Conservation (phyloP, 2,113 vertebrate genomes). For the Pungitius pungitius region DNA sequence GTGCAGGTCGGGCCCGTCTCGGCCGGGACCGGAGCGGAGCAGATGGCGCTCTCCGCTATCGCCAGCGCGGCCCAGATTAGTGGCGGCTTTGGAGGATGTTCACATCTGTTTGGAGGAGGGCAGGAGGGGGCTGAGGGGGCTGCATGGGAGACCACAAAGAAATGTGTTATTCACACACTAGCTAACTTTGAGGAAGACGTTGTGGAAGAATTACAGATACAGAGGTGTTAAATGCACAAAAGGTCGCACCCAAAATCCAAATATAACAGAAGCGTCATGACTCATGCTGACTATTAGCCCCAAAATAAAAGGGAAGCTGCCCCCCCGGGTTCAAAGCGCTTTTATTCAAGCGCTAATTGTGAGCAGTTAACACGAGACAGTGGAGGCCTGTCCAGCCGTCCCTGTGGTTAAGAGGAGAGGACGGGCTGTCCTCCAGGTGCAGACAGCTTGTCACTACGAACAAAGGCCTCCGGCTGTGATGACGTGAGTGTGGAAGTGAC, state of each 20-base stretch:
- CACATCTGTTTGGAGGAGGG: conserved; percentile 69
- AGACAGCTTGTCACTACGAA: conserved; percentile 58
- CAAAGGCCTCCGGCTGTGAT: conserved; percentile 37
- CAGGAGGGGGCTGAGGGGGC: conserved; percentile 14
- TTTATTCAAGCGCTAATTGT: conserved; percentile 54
- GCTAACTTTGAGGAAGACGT: neutral
- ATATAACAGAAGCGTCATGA: conserved; percentile 14
- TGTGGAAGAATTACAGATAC: neutral
- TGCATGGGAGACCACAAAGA: conserved; percentile 15
- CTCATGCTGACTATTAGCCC: conserved; percentile 44
- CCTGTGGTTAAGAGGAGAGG: conserved; percentile 48
- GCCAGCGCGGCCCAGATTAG: conserved; percentile 60
- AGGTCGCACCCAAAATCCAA: conserved; percentile 19
- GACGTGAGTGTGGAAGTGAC: conserved; percentile 45
- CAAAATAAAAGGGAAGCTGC: conserved; percentile 8
- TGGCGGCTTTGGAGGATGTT: conserved; percentile 43
- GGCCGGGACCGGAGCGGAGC: conserved; percentile 44
- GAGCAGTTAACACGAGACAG: conserved; percentile 44
- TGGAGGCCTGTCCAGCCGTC: conserved; percentile 42
- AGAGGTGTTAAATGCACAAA: conserved; percentile 7
- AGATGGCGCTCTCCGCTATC: conserved; percentile 65
- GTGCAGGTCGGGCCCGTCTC: conserved; percentile 61
- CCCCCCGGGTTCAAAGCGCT: conserved; percentile 7
- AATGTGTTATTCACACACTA: conserved; percentile 15
- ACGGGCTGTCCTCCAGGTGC: conserved; percentile 51